Percentiles rank a stretch among this genome's conserved stretches.
phyloP scores from a whole-genome alignment of 1,140 invertebrate genomes.

The Tetraneura akinire region DNA sequence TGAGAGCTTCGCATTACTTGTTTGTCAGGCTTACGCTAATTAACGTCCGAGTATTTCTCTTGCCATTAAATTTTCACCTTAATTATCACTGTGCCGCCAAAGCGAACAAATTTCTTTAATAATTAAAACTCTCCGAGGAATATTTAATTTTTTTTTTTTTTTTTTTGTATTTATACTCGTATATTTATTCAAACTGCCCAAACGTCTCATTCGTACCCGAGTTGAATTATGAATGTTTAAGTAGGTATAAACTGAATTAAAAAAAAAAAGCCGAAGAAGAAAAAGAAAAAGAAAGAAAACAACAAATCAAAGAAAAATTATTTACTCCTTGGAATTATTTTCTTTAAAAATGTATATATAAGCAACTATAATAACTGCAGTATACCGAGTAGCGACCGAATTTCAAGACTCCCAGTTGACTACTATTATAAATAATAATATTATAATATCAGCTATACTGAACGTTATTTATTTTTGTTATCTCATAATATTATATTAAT shows the following conservation, averaged over 20 bases:
- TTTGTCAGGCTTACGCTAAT: neutral
- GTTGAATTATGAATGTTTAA: slow-evolving; percentile 28
- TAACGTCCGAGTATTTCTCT: slow-evolving; percentile 26
- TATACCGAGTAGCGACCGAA: no score
- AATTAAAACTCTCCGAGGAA: neutral
- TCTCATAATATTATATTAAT: no score
- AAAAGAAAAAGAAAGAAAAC: neutral
- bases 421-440: no score
- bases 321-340: neutral
- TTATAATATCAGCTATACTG: no score
- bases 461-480: no score
- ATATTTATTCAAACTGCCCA: neutral
- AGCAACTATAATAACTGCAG: no score
- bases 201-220: neutral
- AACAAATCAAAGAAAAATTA: neutral
- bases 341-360: no score
- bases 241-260: neutral
- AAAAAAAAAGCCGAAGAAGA: no score
- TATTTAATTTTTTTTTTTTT: slow-evolving; percentile 13
- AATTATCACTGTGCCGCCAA: slow-evolving; percentile 18
- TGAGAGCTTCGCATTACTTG: slow-evolving; percentile 34
- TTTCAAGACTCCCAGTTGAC: no score
- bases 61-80: slow-evolving; percentile 25
- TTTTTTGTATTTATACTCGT: neutral
- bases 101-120: slow-evolving; percentile 21